Percentiles rank a stretch among this genome's conserved stretches.
Evolutionary conservation across 2,888 invertebrate genomes (phyloP).

Genomic region (Abrostola triplasia): DNA sequence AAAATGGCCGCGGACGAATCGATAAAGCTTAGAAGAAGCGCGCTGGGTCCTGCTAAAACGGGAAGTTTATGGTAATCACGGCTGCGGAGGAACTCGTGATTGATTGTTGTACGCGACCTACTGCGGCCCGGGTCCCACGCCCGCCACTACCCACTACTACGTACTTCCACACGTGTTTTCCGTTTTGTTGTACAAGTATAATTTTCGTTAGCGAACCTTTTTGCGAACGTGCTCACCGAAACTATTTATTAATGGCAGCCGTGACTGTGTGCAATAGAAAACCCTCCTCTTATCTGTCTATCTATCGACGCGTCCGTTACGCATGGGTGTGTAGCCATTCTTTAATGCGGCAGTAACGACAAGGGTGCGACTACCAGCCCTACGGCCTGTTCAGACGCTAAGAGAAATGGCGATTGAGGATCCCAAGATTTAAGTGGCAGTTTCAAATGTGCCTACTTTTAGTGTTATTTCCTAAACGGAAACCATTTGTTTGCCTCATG

Average conservation of each 20-base stretch:
- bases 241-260: conserved; percentile 55
- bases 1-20: conserved; percentile 81
- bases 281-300: conserved; percentile 49
- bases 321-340: conserved; percentile 67
- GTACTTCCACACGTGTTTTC: conserved; percentile 59
- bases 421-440: conserved; percentile 87
- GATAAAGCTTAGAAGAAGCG: conserved; percentile 84
- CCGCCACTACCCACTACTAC: conserved; percentile 45
- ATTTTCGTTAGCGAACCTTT: conserved; percentile 51
- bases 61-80: conserved; percentile 88
- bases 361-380: conserved; percentile 70
- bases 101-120: conserved; percentile 80
- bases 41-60: conserved; percentile 83
- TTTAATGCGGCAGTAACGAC: conserved; percentile 75
- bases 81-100: conserved; percentile 81
- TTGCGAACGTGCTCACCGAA: conserved; percentile 49
- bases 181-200: conserved; percentile 53
- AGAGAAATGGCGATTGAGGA: conserved; percentile 86
- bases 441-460: conserved; percentile 87
- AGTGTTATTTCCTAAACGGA: conserved; percentile 87
- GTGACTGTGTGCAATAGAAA: conserved; percentile 56
- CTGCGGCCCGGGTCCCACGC: conserved; percentile 63
- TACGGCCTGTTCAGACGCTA: conserved; percentile 74
- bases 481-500: conserved; percentile 85
- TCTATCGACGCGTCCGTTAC: conserved; percentile 55